Evolutionary conservation across 2,797 vertebrate species (phyloP).

Genomic region (Linurgus olivaceus): DNA sequence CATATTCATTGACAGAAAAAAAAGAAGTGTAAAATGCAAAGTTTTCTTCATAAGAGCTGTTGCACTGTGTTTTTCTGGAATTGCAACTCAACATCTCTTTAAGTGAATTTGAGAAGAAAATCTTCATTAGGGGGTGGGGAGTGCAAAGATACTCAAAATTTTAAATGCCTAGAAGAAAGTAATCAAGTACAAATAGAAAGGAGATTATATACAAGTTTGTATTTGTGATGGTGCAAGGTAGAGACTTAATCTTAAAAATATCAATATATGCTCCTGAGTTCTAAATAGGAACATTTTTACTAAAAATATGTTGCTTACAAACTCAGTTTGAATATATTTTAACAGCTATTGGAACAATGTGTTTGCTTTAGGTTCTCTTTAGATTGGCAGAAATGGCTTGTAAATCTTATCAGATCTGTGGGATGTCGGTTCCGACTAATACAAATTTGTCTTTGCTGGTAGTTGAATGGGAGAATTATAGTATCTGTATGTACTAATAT

Average conservation of each 20-base stretch:
- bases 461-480: neutral
- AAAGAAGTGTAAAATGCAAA: neutral
- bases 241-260: neutral
- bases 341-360: neutral
- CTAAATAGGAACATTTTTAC: neutral
- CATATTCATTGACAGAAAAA: neutral
- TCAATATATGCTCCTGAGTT: neutral
- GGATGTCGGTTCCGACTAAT: neutral
- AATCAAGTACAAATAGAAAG: neutral
- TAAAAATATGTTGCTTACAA: neutral
- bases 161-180: neutral
- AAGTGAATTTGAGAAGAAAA: neutral
- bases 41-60: neutral
- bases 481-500: neutral
- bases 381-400: neutral
- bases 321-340: neutral
- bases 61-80: neutral
- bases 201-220: neutral
- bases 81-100: neutral
- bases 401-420: neutral
- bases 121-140: neutral
- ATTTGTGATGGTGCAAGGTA: neutral
- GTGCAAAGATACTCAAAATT: neutral
- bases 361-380: neutral
- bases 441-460: neutral